Evolutionary conservation across 2,888 invertebrate genomes (phyloP).

Genomic region (Atrina japonica): DNA sequence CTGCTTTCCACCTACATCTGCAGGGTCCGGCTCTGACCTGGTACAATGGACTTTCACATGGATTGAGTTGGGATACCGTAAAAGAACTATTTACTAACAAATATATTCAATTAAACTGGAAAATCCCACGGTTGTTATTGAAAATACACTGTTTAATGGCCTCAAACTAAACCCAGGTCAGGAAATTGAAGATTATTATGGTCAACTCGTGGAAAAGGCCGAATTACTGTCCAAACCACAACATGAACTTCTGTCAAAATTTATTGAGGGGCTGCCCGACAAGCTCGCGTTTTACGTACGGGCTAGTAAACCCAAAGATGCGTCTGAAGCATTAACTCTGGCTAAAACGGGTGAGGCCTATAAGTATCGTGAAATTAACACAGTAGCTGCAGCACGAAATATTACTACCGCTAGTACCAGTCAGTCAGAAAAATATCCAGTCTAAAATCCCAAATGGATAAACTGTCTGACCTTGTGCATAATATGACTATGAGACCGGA

Average conservation of each 20-base stretch:
- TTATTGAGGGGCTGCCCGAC: constrained; percentile 20
- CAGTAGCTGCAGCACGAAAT: no score
- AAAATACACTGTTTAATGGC: constrained; percentile 16
- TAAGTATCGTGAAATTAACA: not conserved
- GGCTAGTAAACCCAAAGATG: constrained; percentile 3
- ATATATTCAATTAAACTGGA: constrained; percentile 14
- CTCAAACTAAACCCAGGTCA: not conserved
- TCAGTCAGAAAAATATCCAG: no score
- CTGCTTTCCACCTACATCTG: constrained; percentile 16
- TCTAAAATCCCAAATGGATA: no score
- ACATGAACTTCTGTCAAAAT: constrained; percentile 24
- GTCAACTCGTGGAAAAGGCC: constrained; percentile 1
- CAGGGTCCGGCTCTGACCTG: constrained; percentile 24
- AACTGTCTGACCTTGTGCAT: not conserved
- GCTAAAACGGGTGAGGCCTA: constrained; percentile 8
- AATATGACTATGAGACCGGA: not conserved
- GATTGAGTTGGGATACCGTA: not conserved
- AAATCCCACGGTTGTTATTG: not conserved
- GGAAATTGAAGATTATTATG: constrained; percentile 26
- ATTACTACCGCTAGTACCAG: no score
- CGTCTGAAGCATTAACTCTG: constrained; percentile 6
- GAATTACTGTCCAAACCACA: constrained; percentile 15
- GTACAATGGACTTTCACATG: not conserved
- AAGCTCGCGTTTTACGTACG: constrained; percentile 24
- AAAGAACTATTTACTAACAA: not conserved